These are phyloP conservation scores for Rana temporaria DNA, from an alignment of 2,113 vertebrate genomes.

Conservation along the genomic window DNA sequence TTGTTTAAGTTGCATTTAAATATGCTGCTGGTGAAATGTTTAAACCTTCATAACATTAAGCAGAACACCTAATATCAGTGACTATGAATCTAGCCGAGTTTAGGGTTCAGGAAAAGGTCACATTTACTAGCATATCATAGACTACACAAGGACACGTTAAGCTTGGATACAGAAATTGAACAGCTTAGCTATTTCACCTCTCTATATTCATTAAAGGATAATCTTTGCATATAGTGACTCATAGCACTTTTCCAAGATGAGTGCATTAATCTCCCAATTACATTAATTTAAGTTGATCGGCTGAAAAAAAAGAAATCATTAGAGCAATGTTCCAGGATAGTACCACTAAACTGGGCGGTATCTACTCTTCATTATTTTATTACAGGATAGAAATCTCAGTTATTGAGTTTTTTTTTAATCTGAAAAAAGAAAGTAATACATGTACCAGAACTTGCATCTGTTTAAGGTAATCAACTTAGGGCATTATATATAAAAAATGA, in stretches of 20 bases:
- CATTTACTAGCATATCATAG: constrained; percentile 29
- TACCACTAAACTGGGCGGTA: constrained; percentile 10
- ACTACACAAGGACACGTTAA: constrained; percentile 22
- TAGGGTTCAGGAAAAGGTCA: constrained; percentile 33
- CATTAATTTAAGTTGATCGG: constrained; percentile 44
- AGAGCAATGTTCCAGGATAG: constrained; percentile 40
- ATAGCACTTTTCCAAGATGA: constrained; percentile 28
- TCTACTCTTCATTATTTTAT: constrained; percentile 18
- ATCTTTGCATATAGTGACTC: constrained; percentile 23
- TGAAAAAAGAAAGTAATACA: background rate
- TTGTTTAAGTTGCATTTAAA: constrained; percentile 40
- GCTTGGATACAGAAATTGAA: constrained; percentile 35
- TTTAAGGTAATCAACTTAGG: background rate
- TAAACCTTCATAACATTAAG: constrained; percentile 24
- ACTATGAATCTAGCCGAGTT: constrained; percentile 33
- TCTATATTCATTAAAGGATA: constrained; percentile 42
- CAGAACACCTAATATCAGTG: constrained; percentile 39
- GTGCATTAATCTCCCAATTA: constrained; percentile 44
- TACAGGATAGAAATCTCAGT: constrained; percentile 13
- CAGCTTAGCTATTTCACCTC: constrained; percentile 39
- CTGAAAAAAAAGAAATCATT: constrained; percentile 40
- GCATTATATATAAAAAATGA: too few species aligned
- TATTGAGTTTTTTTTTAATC: background rate
- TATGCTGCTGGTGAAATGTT: constrained; percentile 42
- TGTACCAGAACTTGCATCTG: constrained; percentile 3